Percentiles rank a stretch among this genome's conserved stretches.
Conservation (phyloP, 2,888 invertebrate genomes). For the Eupithecia vulgata region DNA sequence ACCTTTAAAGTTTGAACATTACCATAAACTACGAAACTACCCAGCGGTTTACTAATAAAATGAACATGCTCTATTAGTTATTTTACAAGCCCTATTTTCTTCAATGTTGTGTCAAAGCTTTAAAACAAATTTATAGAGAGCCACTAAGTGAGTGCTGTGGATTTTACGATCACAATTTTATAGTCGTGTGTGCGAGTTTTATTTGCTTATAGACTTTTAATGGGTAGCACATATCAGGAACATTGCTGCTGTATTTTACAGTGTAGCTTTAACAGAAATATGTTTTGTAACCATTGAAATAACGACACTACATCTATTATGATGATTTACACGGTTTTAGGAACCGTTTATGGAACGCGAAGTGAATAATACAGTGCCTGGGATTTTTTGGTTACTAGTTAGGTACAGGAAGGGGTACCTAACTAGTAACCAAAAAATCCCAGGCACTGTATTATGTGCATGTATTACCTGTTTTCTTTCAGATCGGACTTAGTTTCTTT, state of each 20-base stretch:
- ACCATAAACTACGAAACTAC: not conserved
- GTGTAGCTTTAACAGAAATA: conserved; percentile 41
- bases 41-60: not conserved
- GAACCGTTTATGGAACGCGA: not conserved
- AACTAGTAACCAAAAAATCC: too few relatives aligned
- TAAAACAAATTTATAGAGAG: conserved; percentile 61
- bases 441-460: not conserved
- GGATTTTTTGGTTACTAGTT: too few relatives aligned
- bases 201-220: conserved; percentile 77
- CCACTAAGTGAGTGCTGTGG: conserved; percentile 69
- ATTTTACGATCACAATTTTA: conserved; percentile 74
- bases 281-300: conserved; percentile 6
- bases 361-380: not conserved
- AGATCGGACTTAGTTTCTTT: not conserved
- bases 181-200: conserved; percentile 70
- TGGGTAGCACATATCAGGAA: conserved; percentile 66
- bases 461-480: not conserved
- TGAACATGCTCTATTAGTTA: not conserved
- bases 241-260: conserved; percentile 37
- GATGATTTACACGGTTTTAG: not conserved
- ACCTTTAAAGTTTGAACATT: too few relatives aligned
- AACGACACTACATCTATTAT: not conserved
- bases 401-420: too few relatives aligned
- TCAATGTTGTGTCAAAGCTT: conserved; percentile 39
- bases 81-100: conserved; percentile 11